Conservation (phyloP, 2,797 vertebrate species). For the Cynopterus sphinx region DNA sequence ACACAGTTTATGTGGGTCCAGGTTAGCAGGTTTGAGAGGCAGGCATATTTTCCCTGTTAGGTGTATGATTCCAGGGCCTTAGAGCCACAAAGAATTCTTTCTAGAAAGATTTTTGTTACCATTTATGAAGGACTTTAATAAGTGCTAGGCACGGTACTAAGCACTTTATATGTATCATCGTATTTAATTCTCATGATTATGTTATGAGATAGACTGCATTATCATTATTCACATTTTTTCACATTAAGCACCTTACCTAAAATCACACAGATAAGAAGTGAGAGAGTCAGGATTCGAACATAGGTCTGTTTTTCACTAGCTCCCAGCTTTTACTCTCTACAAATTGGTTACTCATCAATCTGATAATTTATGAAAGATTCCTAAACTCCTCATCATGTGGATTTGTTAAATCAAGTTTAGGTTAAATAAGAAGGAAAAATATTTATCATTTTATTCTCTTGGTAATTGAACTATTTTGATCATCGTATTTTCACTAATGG, state of each 20-base stretch:
- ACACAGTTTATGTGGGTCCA: neutral
- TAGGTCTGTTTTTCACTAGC: neutral
- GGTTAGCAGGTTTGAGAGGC: neutral
- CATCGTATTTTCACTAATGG: neutral
- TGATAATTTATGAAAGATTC: neutral
- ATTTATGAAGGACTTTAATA: neutral
- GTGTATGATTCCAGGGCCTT: neutral
- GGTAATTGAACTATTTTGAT: conserved; percentile 35
- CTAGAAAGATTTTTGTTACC: neutral
- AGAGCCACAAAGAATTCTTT: conserved; percentile 20
- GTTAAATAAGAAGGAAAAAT: neutral
- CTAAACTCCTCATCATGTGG: neutral
- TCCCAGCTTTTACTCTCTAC: neutral
- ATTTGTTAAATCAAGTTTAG: neutral
- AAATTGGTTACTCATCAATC: neutral
- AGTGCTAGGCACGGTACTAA: neutral
- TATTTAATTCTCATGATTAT: neutral
- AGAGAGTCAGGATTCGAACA: neutral
- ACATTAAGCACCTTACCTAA: neutral
- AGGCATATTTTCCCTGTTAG: neutral
- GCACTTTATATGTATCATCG: neutral
- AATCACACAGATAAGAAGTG: neutral
- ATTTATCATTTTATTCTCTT: conserved; percentile 19
- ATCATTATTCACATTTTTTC: neutral
- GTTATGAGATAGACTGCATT: neutral